These are phyloP conservation scores for Trachymyrmex cornetzi DNA, from an alignment of 1,140 invertebrate species.

Conservation along the genomic window DNA sequence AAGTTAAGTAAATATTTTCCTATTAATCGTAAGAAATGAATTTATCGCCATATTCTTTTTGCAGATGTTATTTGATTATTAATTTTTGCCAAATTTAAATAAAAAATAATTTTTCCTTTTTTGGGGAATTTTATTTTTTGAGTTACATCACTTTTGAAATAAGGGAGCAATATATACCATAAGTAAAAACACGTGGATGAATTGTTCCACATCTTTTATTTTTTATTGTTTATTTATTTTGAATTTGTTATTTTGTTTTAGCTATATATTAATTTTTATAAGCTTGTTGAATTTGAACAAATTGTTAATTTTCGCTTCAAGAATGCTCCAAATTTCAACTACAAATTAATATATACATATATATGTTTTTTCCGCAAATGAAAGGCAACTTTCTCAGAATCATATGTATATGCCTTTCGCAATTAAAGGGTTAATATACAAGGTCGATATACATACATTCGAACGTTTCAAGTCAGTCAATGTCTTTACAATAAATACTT, in stretches of 20 bases:
- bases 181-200: not conserved
- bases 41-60: too few relatives aligned
- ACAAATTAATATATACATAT: not conserved
- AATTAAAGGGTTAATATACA: conserved; percentile 23
- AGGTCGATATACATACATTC: not conserved
- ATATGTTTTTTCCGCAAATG: not conserved
- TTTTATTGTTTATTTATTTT: not conserved
- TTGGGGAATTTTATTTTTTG: too few relatives aligned
- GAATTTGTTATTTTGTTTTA: conserved; percentile 20
- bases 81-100: too few relatives aligned
- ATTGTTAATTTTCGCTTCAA: not conserved
- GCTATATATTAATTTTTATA: conserved; percentile 20
- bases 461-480: conserved; percentile 11
- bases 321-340: conserved; percentile 25
- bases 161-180: not conserved
- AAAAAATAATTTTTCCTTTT: too few relatives aligned
- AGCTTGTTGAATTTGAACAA: conserved; percentile 10
- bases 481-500: conserved; percentile 14
- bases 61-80: too few relatives aligned
- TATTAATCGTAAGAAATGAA: too few relatives aligned
- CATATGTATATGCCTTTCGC: not conserved
- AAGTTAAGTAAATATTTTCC: too few relatives aligned
- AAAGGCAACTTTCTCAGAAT: conserved; percentile 4
- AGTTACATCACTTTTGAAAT: too few relatives aligned
- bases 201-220: not conserved